Evolutionary conservation across 2,797 vertebrate genomes (phyloP).

Genomic region (Clarias platycephalus): DNA sequence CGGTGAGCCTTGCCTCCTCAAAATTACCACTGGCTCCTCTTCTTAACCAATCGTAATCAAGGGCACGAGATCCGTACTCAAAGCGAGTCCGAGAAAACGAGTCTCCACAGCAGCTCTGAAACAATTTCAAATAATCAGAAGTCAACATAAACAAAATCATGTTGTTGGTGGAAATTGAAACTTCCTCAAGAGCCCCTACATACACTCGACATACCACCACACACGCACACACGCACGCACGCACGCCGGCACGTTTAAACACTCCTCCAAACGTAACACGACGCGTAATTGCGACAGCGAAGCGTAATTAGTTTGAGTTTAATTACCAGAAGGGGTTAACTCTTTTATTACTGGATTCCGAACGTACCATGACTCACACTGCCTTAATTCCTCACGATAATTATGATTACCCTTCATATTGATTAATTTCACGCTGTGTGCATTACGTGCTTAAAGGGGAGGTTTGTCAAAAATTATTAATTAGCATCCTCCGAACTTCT

Average conservation of each 20-base stretch:
- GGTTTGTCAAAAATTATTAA: conserved; percentile 33
- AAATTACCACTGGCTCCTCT: not conserved
- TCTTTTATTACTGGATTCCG: conserved; percentile 41
- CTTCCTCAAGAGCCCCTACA: conserved; percentile 24
- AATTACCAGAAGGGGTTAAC: conserved; percentile 55
- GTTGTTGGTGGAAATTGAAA: not conserved
- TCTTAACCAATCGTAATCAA: too few species aligned
- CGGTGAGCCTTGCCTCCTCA: not conserved
- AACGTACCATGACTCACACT: conserved; percentile 43
- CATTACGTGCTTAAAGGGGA: conserved; percentile 32
- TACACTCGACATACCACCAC: conserved; percentile 25
- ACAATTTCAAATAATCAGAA: not conserved
- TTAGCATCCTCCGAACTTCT: conserved; percentile 30
- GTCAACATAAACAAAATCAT: conserved; percentile 2
- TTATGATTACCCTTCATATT: conserved; percentile 47
- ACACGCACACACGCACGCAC: conserved; percentile 31
- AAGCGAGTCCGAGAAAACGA: not conserved
- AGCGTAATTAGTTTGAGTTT: conserved; percentile 52
- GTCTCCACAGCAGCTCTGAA: not conserved
- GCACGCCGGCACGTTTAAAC: conserved; percentile 22
- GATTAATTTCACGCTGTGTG: conserved; percentile 39
- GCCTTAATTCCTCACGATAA: conserved; percentile 50
- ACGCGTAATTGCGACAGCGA: conserved; percentile 52
- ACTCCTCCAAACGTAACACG: conserved; percentile 31
- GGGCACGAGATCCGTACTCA: not conserved